phyloP scores from a whole-genome alignment of 2,797 vertebrate species.

The Pseudochaenichthys georgianus region DNA sequence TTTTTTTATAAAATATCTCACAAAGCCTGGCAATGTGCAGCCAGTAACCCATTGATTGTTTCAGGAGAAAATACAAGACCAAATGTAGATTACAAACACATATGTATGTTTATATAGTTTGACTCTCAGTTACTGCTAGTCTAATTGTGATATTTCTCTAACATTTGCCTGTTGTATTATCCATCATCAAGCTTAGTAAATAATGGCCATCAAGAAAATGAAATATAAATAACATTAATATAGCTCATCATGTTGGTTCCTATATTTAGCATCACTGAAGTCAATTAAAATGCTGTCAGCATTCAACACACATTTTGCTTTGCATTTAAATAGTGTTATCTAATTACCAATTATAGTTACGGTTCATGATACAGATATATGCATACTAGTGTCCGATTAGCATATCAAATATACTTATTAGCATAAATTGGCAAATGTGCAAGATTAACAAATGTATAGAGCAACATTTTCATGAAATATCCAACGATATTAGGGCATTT shows the following conservation, averaged over 20 bases:
- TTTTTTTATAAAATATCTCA: not conserved
- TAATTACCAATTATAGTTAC: not conserved
- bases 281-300: not conserved
- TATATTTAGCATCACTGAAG: not conserved
- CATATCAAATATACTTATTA: not conserved
- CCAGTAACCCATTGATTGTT: not conserved
- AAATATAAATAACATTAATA: not conserved
- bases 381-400: not conserved
- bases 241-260: not conserved
- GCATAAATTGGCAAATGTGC: not conserved
- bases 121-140: not conserved
- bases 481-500: not conserved
- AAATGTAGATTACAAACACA: not conserved
- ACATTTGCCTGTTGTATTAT: not conserved
- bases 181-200: not conserved
- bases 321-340: not conserved
- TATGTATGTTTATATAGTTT: not conserved
- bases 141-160: not conserved
- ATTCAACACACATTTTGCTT: not conserved
- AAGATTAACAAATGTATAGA: not conserved
- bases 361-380: not conserved
- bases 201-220: conserved; percentile 2
- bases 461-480: not conserved
- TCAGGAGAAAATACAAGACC: not conserved
- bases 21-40: not conserved